Percentiles rank a stretch among this genome's conserved stretches.
phyloP scores from a whole-genome alignment of 2,797 vertebrate species.

The Steatocranus sp. region DNA sequence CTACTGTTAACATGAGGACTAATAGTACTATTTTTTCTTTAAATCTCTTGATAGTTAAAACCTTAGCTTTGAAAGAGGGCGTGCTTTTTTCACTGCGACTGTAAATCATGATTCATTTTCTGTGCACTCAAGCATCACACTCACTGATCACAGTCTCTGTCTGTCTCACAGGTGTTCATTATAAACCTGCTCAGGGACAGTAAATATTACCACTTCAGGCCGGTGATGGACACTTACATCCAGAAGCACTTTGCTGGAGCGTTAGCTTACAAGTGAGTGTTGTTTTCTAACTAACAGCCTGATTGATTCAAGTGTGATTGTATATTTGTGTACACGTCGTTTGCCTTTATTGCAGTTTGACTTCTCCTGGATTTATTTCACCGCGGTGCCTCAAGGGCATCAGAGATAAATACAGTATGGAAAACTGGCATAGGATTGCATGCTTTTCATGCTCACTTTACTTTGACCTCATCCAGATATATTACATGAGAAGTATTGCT shows the following conservation, averaged over 20 bases:
- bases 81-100: accelerated
- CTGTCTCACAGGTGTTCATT: conserved; percentile 86
- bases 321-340: accelerated
- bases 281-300: accelerated
- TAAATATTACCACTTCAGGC: conserved; percentile 96
- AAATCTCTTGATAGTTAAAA: background rate
- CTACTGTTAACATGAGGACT: accelerated
- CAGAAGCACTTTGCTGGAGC: conserved; percentile 99
- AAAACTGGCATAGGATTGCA: accelerated
- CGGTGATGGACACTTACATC: conserved; percentile 98
- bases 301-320: background rate
- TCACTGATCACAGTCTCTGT: background rate
- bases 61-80: background rate
- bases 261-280: conserved; percentile 90
- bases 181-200: conserved; percentile 97
- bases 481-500: accelerated
- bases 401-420: background rate
- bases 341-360: background rate
- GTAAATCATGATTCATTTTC: accelerated
- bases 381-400: background rate
- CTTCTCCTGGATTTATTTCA: background rate
- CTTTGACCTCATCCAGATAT: background rate
- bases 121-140: background rate
- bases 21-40: accelerated
- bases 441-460: background rate